phyloP scores from a whole-genome alignment of 2,888 invertebrate genomes.

The Protophormia terraenovae region DNA sequence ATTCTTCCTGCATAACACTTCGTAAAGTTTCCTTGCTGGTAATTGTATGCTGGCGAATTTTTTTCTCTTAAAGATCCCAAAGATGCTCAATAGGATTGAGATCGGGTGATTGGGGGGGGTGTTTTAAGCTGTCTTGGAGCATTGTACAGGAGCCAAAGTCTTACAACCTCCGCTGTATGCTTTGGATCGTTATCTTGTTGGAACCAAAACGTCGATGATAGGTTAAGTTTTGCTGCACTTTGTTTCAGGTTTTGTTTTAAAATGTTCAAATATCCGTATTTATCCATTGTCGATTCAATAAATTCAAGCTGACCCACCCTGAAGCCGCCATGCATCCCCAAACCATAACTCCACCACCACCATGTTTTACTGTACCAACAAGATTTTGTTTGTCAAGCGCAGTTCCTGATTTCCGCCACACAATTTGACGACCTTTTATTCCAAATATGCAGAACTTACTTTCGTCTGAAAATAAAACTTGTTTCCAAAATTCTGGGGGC shows the following conservation, averaged over 20 bases:
- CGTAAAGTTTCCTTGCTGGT: neutral
- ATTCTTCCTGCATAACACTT: constrained; percentile 10
- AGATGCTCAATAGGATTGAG: neutral
- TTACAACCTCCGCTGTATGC: constrained; percentile 51
- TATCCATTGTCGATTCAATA: constrained; percentile 35
- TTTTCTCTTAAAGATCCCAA: constrained; percentile 7
- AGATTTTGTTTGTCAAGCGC: too few species aligned
- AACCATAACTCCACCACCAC: too few species aligned
- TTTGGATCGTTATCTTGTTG: too few species aligned
- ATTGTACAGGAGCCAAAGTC: constrained; percentile 1
- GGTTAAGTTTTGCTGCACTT: too few species aligned
- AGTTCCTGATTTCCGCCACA: too few species aligned
- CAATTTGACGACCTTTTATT: neutral
- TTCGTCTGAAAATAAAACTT: neutral
- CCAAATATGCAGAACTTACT: constrained; percentile 33
- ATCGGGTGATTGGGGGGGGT: constrained; percentile 3
- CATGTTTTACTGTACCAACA: too few species aligned
- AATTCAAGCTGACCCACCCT: constrained; percentile 29
- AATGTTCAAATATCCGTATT: too few species aligned
- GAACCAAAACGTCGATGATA: too few species aligned
- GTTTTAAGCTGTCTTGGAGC: neutral
- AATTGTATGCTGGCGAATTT: neutral
- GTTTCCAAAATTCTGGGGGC: too few species aligned
- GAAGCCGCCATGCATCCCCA: neutral
- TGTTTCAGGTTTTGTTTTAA: too few species aligned